phyloP scores from a whole-genome alignment of 2,113 vertebrate genomes.

The mouse (Mus musculus) region GRCm39 chr11:36481501-36482000 shows the following conservation, averaged over 20 bases:
- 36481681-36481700: background rate
- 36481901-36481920: background rate
- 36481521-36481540: background rate
- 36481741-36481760: constrained; percentile 13
- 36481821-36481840: background rate
- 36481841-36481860: background rate
- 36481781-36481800: constrained; percentile 9
- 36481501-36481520: background rate
- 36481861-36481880: background rate
- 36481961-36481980: too few species aligned
- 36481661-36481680: constrained; percentile 32
- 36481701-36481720: background rate
- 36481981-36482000: background rate
- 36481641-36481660: background rate
- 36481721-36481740: constrained; percentile 14
- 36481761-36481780: background rate
- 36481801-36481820: background rate
- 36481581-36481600: background rate
- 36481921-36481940: background rate
- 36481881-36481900: background rate
- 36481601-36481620: background rate
- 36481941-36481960: background rate
- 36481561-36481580: background rate
- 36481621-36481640: background rate
- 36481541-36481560: background rate